phyloP scores from a whole-genome alignment of 2,888 invertebrate species.

The Lepidocyrtoides sp. region DNA sequence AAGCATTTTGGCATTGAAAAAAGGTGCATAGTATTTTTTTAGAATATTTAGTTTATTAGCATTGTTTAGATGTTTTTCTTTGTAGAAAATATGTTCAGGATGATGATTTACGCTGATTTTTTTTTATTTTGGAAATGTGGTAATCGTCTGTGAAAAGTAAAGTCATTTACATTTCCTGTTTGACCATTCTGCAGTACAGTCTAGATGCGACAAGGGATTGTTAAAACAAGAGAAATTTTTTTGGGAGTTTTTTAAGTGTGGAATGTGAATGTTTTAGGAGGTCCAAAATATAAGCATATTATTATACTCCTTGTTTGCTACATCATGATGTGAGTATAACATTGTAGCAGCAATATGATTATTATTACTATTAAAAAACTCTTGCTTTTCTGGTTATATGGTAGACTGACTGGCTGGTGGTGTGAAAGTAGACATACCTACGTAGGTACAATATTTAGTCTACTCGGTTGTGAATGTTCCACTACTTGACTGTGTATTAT shows the following conservation, averaged over 20 bases:
- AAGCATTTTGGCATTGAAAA: background rate
- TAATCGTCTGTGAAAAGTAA: too few species aligned
- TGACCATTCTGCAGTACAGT: background rate
- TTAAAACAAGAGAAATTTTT: slow-evolving; percentile 69
- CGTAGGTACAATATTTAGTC: slow-evolving; percentile 20
- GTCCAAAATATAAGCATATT: slow-evolving; percentile 6
- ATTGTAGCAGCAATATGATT: background rate
- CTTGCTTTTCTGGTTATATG: too few species aligned
- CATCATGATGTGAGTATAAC: background rate
- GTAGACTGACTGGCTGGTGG: too few species aligned
- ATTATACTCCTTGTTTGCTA: background rate
- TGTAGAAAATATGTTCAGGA: too few species aligned
- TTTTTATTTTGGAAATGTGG: too few species aligned
- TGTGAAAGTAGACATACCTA: slow-evolving; percentile 41
- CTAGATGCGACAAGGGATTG: background rate
- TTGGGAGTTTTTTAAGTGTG: slow-evolving; percentile 60
- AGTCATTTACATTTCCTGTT: background rate
- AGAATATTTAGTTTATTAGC: too few species aligned
- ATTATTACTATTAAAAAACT: background rate
- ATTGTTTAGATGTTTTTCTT: too few species aligned
- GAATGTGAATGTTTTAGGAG: slow-evolving; percentile 68
- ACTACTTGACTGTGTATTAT: slow-evolving; percentile 54
- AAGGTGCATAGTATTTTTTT: too few species aligned
- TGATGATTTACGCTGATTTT: too few species aligned
- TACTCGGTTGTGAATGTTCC: slow-evolving; percentile 19